phyloP scores from a whole-genome alignment of 2,797 vertebrate species.

The Falco concolor region DNA sequence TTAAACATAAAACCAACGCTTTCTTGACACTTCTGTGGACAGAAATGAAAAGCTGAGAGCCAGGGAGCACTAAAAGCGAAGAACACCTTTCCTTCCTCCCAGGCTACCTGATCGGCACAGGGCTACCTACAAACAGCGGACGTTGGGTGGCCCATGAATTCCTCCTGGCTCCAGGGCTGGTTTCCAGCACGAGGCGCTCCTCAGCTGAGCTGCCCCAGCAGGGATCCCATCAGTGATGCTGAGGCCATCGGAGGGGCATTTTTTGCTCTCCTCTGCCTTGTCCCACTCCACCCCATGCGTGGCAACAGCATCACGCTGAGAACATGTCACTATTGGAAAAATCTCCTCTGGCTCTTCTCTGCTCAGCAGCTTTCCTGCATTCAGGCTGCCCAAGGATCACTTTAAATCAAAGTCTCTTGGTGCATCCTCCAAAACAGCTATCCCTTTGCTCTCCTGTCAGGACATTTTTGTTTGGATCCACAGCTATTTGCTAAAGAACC shows the following conservation, averaged over 20 bases:
- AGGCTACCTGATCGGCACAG: not conserved
- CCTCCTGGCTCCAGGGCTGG: not conserved
- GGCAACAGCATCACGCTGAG: not conserved
- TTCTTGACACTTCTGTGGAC: not conserved
- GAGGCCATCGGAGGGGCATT: not conserved
- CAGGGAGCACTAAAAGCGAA: not conserved
- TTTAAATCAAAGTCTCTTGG: not conserved
- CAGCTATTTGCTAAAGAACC: not conserved
- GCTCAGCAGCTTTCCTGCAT: not conserved
- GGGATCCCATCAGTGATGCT: not conserved
- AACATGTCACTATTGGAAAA: not conserved
- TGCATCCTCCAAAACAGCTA: not conserved
- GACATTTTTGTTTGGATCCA: not conserved
- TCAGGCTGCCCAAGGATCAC: not conserved
- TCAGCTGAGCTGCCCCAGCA: not conserved
- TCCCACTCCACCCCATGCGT: not conserved
- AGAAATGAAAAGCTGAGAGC: not conserved
- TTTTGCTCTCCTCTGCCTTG: not conserved
- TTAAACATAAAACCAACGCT: not conserved
- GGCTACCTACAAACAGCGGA: not conserved
- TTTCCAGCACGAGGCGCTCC: not conserved
- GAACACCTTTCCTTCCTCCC: constrained; percentile 2
- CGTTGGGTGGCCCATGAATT: not conserved
- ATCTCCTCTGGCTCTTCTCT: not conserved
- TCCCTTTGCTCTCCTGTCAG: not conserved